Evolutionary conservation across 2,113 vertebrate genomes (phyloP), one percentile per base, ranked within the genome.

Genomic region (Myiagra hebetior): DNA sequence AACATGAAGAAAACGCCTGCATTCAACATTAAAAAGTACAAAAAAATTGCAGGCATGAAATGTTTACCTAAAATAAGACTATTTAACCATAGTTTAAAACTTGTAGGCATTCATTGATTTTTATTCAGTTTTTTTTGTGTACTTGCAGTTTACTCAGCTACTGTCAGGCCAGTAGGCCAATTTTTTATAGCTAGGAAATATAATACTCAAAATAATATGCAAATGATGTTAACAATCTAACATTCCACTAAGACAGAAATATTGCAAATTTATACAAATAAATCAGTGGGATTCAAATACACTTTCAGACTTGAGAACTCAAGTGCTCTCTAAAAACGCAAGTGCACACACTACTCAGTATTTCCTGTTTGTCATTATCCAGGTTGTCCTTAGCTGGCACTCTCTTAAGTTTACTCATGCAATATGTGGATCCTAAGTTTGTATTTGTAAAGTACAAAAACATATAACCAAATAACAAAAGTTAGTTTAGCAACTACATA

Each of bases 401-500:
- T 57, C 37, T n/a, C 23, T 55, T 52, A 37, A 5, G 5, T 75
- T 76, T 56, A 60, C 15, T 22, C 31, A 11, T 7, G 19, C 28
- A 76, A 39, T 30, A 75, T 1, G 4, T 23, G 17, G 9, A 77
- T 65, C 18, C 22, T 74, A 82, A 7, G 11, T 37, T 46, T 64
- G 31, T 30, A 49, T 65, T 94, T 72, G 27, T 65, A 52, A 85
- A 50, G 42, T 13, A 69, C 8, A 68, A 27, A 57, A 88, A 37
- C 2, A 9, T 6, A 20, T 19, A 91, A 84, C 17, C 1, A 17
- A 89, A 37, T 85, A 95, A 87, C 80, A 87, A 90, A 94, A 92
- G 95, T 97, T 96, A 94, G 68, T 93, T 92, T 88, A 82, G 80
- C 47, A 81, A 93, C 70, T 96, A 98, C 99, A 98, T 98, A 99